Conservation (phyloP, 2,113 vertebrate genomes). For the Eulemur macaco region DNA sequence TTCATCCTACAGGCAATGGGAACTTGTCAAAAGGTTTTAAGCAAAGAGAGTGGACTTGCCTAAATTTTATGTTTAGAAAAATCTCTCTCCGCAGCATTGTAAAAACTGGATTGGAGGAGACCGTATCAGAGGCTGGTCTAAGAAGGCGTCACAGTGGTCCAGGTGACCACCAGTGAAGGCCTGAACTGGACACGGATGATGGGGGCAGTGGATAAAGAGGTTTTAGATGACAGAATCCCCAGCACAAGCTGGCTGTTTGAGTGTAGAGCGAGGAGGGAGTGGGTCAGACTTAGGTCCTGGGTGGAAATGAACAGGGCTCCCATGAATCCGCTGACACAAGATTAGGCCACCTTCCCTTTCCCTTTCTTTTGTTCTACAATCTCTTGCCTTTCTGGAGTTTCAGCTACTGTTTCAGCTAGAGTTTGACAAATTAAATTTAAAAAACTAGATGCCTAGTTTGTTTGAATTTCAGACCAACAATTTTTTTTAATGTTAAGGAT, state of each 20-base stretch:
- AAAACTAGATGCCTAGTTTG: not conserved
- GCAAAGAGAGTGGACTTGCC: not conserved
- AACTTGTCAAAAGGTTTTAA: not conserved
- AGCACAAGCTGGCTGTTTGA: not conserved
- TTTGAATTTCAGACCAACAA: not conserved
- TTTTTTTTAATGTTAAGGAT: not conserved
- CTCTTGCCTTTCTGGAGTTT: not conserved
- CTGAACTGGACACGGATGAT: rapidly evolving
- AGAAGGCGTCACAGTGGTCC: not conserved
- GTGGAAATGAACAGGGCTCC: not conserved
- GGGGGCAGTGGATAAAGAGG: not conserved
- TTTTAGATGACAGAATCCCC: not conserved
- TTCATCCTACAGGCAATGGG: not conserved
- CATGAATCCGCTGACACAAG: not conserved
- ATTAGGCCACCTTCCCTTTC: not conserved
- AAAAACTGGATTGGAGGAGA: not conserved
- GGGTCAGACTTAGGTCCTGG: not conserved
- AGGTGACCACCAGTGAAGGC: not conserved
- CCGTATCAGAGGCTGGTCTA: not conserved
- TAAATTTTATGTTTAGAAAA: not conserved
- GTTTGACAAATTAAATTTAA: not conserved
- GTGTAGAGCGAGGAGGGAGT: not conserved
- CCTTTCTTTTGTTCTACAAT: not conserved
- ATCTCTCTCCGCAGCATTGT: not conserved
- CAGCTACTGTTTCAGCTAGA: not conserved